Conservation (phyloP, 2,797 vertebrate species). For the Myotis myotis region DNA sequence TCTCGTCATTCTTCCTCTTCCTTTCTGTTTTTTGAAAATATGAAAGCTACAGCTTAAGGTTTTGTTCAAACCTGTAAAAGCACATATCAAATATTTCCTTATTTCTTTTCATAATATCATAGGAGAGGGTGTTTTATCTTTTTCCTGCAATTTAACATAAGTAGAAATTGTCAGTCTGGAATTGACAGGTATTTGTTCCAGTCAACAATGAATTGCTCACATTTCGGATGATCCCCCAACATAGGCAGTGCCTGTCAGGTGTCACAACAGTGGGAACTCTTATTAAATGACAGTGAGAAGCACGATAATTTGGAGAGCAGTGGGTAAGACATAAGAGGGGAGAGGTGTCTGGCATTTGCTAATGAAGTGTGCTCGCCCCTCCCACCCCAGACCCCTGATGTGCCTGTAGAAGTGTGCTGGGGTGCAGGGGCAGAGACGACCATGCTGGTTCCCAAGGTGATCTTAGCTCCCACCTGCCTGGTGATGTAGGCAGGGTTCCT, state of each 20-base stretch:
- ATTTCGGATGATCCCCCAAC: constrained; percentile 69
- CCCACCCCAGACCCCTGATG: accelerated
- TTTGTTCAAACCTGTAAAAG: constrained; percentile 82
- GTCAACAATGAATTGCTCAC: constrained; percentile 81
- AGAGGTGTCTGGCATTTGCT: neutral
- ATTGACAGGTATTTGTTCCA: constrained; percentile 83
- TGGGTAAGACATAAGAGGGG: constrained; percentile 41
- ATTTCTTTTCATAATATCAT: constrained; percentile 80
- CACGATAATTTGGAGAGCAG: constrained; percentile 49
- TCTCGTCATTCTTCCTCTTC: constrained; percentile 66
- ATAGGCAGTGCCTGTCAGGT: constrained; percentile 73
- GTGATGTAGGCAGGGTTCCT: too few species aligned
- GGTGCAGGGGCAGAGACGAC: neutral
- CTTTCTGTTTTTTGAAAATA: constrained; percentile 71
- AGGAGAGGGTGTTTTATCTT: constrained; percentile 79
- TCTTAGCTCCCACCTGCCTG: accelerated
- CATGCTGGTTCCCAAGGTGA: accelerated
- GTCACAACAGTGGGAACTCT: constrained; percentile 81
- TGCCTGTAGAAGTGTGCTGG: neutral
- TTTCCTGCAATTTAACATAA: constrained; percentile 77
- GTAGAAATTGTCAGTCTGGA: constrained; percentile 83
- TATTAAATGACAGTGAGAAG: constrained; percentile 68
- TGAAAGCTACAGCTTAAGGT: constrained; percentile 78
- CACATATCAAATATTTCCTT: constrained; percentile 81
- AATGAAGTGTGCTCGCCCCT: neutral